Evolutionary conservation across 2,113 vertebrate genomes (phyloP), one percentile per base, ranked within the genome.

Genomic region (Labeo rohita): DNA sequence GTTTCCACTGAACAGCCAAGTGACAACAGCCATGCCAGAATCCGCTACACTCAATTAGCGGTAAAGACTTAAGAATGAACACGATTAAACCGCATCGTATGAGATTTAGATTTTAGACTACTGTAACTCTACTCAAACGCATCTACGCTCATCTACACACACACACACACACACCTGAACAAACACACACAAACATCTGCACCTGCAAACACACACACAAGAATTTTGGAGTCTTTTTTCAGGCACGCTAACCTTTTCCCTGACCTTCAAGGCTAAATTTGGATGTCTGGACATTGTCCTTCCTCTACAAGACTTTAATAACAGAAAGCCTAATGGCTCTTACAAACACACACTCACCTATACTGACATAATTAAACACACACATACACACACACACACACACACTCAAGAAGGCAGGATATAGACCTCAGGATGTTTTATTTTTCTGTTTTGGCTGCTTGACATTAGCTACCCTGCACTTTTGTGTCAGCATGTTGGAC

Each of bases 181-280:
- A 70, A 70, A 83, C 82, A 84, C 34, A 79, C 52, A 23, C 68
- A 84, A 2, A 84, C 56, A 73, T 56, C 66, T 12, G 18, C 81
- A 73, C 50, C 81, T 73, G 66, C 81, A 83, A 83, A 43, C 49
- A 23, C 21, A 73, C 75, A 81, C 28, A 39, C 6, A 83, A 73
- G 68, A 73, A 39, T 72, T 54, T 83, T n/a, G 2, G 45, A 4
- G 23, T 16, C 45, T 28, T 52, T 68, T 52, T 83, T 83, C 13
- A 72, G 82, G 34, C 81, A 56, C 73, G 81, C 36, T 73, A 73
- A 84, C 82, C 82, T 84, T 84, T 84, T 73, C 82, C 28, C 18
- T 84, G 82, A 84, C 82, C 65, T 59, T 84, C 82, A 84, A 84
- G 82, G 82, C 82, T 84, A 84, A 56, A 84, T 73, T 84, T 84